Conservation (phyloP, 2,888 invertebrate species). For the Linhomoeus sp. region DNA sequence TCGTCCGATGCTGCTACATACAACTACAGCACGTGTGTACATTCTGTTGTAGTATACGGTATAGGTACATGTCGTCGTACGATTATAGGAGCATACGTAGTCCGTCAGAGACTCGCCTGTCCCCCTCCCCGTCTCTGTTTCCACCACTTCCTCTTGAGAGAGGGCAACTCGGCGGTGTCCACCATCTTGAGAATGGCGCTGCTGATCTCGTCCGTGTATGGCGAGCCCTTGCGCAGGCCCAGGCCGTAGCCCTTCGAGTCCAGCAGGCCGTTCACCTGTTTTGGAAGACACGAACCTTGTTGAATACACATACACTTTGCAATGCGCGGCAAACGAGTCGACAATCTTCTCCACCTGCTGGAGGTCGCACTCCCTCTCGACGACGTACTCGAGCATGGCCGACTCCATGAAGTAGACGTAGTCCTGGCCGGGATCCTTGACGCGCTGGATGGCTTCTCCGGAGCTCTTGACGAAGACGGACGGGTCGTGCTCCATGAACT, state of each 20-base stretch:
- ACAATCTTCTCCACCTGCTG: slow-evolving; percentile 31
- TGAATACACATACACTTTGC: too few species aligned
- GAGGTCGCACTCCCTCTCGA: slow-evolving; percentile 33
- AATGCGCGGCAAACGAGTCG: slow-evolving; percentile 13
- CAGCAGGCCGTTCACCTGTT: slow-evolving; percentile 32
- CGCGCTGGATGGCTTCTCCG: slow-evolving; percentile 44
- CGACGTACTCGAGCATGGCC: slow-evolving; percentile 32
- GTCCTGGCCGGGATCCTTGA: slow-evolving; percentile 28
- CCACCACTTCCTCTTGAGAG: slow-evolving; percentile 90
- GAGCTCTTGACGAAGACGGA: slow-evolving; percentile 51
- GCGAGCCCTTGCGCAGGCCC: slow-evolving; percentile 6
- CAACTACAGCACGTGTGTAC: too few species aligned
- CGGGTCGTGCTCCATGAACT: slow-evolving; percentile 70
- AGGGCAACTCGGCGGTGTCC: slow-evolving; percentile 69
- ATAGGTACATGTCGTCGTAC: too few species aligned
- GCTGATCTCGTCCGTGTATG: slow-evolving; percentile 70
- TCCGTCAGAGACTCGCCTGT: too few species aligned
- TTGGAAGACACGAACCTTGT: too few species aligned
- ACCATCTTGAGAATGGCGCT: slow-evolving; percentile 81
- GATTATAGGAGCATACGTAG: too few species aligned
- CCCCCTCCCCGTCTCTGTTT: slow-evolving; percentile 70
- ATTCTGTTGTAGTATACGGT: too few species aligned
- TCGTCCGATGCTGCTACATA: too few species aligned
- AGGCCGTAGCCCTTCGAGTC: slow-evolving; percentile 28
- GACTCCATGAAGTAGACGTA: slow-evolving; percentile 37